A percentile compares a stretch with the other conserved stretches of the same genome.
These are phyloP conservation scores for Terebella lapidaria DNA, from an alignment of 2,888 invertebrate genomes.

Conservation along the genomic window DNA sequence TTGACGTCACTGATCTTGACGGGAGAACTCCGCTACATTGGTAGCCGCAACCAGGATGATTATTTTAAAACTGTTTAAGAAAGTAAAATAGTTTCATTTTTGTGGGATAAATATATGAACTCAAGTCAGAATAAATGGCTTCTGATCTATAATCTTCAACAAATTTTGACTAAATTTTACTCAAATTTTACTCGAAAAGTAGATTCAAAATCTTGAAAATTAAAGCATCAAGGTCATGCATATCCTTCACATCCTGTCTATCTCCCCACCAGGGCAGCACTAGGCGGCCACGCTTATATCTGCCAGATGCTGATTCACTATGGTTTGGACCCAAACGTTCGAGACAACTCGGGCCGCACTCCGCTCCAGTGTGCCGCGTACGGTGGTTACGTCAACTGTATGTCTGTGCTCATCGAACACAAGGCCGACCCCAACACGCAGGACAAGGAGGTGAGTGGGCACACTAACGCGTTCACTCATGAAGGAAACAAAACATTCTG, in stretches of 20 bases:
- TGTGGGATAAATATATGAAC: no score
- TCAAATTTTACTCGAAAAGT: no score
- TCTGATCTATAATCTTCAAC: no score
- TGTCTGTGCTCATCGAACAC: slow-evolving; percentile 52
- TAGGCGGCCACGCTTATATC: slow-evolving; percentile 53
- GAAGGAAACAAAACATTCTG: no score
- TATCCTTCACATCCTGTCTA: no score
- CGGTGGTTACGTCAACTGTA: slow-evolving; percentile 51
- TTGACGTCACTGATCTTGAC: slow-evolving; percentile 48
- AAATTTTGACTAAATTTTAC: no score
- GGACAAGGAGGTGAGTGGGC: slow-evolving; percentile 45
- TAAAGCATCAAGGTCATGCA: no score
- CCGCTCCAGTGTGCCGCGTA: slow-evolving; percentile 54
- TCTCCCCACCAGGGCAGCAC: slow-evolving; percentile 45
- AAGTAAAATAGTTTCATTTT: no score
- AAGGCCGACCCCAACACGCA: slow-evolving; percentile 47
- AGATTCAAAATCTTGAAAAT: no score
- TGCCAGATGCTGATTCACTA: slow-evolving; percentile 51
- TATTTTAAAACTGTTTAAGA: no score
- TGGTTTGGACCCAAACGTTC: slow-evolving; percentile 46
- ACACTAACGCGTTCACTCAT: not conserved
- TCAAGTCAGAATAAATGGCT: no score
- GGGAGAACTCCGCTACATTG: slow-evolving; percentile 52
- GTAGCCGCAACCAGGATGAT: slow-evolving; percentile 32
- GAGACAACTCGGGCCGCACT: slow-evolving; percentile 47